These are phyloP conservation scores for Lepeophtheirus salmonis DNA, from an alignment of 1,140 invertebrate species.

Conservation along the genomic window DNA sequence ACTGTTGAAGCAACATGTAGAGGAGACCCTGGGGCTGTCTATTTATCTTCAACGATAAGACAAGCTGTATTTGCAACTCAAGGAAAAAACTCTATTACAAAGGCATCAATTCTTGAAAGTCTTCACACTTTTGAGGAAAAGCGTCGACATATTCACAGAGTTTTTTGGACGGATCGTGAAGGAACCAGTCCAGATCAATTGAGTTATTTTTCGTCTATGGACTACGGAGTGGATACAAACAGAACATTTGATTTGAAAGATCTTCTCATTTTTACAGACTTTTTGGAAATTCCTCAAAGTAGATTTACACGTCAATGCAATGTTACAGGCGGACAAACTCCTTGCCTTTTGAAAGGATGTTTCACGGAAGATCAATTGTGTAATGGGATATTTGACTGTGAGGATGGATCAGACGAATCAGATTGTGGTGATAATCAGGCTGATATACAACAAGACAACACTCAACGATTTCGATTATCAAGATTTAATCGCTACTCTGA, in stretches of 20 bases:
- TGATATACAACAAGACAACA: constrained; percentile 7
- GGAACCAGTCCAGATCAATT: constrained; percentile 27
- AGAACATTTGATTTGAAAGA: constrained; percentile 28
- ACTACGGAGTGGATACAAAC: constrained; percentile 28
- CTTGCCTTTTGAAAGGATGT: constrained; percentile 26
- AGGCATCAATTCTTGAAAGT: constrained; percentile 25
- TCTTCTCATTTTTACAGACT: constrained; percentile 30
- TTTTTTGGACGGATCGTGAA: constrained; percentile 25
- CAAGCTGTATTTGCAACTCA: constrained; percentile 26
- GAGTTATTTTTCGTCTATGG: constrained; percentile 27
- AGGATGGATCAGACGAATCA: constrained; percentile 23
- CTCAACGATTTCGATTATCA: constrained; percentile 18
- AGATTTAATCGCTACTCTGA: constrained; percentile 23
- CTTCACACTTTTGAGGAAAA: constrained; percentile 27
- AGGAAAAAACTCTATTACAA: constrained; percentile 30
- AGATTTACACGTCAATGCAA: constrained; percentile 22
- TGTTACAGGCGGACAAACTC: constrained; percentile 17
- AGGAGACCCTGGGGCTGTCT: constrained; percentile 28
- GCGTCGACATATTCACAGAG: constrained; percentile 22
- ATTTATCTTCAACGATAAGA: constrained; percentile 27
- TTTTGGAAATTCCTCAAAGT: constrained; percentile 3
- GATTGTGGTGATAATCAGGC: constrained; percentile 9
- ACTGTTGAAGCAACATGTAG: constrained; percentile 27
- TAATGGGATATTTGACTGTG: constrained; percentile 27
- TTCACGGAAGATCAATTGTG: constrained; percentile 25